Conservation (phyloP, 2,797 vertebrate genomes). For the Acanthurus leucopareius region DNA sequence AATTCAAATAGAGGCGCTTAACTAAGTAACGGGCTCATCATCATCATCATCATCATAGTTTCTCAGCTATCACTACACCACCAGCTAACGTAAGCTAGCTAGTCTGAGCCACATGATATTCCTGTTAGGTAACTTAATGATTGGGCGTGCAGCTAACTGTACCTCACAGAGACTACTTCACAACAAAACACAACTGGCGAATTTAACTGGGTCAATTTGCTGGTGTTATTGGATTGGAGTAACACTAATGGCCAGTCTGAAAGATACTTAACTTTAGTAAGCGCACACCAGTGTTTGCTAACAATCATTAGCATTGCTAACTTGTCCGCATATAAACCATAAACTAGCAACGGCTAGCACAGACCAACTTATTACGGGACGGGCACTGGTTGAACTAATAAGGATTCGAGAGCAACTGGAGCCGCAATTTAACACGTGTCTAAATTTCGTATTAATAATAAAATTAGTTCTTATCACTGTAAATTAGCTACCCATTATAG, state of each 20-base stretch:
- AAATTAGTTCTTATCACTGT: not conserved
- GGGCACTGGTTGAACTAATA: not conserved
- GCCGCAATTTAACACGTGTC: not conserved
- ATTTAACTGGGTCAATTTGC: rapidly evolving
- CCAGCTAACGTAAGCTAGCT: slow-evolving; percentile 39
- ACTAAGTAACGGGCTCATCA: not conserved
- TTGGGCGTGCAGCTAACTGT: not conserved
- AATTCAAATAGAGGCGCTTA: no score
- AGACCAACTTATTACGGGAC: not conserved
- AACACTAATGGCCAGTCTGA: not conserved
- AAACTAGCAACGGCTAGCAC: slow-evolving; percentile 3
- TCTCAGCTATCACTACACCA: not conserved
- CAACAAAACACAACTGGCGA: not conserved
- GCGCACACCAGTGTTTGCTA: slow-evolving; percentile 31
- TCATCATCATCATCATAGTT: not conserved
- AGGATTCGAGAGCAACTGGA: not conserved
- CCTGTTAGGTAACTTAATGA: slow-evolving; percentile 26
- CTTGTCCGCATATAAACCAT: not conserved
- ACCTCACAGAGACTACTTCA: not conserved
- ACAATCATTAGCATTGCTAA: slow-evolving; percentile 60
- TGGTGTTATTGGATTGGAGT: no score
- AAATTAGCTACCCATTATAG: not conserved
- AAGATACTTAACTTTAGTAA: not conserved
- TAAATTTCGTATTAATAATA: not conserved
- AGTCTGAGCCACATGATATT: slow-evolving; percentile 18